Evolutionary conservation across 1,140 invertebrate genomes (phyloP).

Genomic region (Euborellia annulipes): DNA sequence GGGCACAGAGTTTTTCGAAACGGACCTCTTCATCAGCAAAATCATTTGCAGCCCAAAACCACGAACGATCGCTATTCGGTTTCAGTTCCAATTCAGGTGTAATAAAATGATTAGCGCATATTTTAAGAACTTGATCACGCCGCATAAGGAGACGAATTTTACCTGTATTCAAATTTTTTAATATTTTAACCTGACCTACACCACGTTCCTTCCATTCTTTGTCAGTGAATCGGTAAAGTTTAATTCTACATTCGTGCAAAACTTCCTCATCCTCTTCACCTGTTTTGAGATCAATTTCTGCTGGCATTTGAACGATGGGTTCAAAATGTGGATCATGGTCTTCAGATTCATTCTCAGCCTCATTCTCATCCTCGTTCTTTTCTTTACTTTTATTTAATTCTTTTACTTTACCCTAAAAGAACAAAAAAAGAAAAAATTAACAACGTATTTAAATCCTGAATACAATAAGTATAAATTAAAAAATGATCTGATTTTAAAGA

Average conservation of each 20-base stretch:
- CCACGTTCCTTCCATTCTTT: conserved; percentile 89
- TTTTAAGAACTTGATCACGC: conserved; percentile 70
- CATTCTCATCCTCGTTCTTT: conserved; percentile 21
- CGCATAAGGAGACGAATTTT: conserved; percentile 70
- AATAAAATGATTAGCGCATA: conserved; percentile 82
- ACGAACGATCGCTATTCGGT: conserved; percentile 55
- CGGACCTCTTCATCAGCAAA: conserved; percentile 68
- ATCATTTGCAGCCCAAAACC: conserved; percentile 72
- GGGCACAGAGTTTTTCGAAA: conserved; percentile 65
- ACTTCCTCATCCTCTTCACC: conserved; percentile 66
- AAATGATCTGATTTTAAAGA: too few relatives aligned
- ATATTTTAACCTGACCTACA: conserved; percentile 66
- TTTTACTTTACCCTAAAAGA: too few relatives aligned
- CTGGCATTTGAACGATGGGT: conserved; percentile 69
- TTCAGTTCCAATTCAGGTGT: conserved; percentile 53
- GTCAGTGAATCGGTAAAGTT: conserved; percentile 52
- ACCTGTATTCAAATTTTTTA: conserved; percentile 48
- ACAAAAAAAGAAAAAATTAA: too few relatives aligned
- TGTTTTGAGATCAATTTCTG: conserved; percentile 60
- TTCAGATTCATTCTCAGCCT: too few relatives aligned
- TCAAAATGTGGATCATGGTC: conserved; percentile 77
- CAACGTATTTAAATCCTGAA: too few relatives aligned
- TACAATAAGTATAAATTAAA: too few relatives aligned
- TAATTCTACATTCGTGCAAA: conserved; percentile 50
- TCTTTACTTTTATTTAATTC: conserved; percentile 1